A percentile compares a stretch with the other conserved stretches of the same genome.
Evolutionary conservation across 2,888 invertebrate genomes (phyloP).

Genomic region (Eurytoma adleriae): DNA sequence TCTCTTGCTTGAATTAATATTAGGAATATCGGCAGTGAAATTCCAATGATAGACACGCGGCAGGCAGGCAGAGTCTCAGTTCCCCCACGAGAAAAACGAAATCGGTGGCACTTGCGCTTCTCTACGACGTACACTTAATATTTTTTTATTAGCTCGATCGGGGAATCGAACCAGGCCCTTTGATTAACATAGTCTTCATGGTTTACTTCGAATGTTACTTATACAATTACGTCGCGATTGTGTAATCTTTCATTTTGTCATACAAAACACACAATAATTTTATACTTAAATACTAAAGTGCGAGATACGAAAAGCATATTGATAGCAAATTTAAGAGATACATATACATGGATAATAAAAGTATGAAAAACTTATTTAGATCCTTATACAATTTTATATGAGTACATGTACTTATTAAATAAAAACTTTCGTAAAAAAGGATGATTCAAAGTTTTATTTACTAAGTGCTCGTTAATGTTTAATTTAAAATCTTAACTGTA

Average conservation of each 20-base stretch:
- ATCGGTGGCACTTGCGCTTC: constrained; percentile 60
- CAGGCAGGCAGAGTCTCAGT: constrained; percentile 68
- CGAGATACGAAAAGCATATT: constrained; percentile 14
- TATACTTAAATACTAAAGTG: constrained; percentile 43
- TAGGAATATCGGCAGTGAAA: constrained; percentile 76
- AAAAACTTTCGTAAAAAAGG: background rate
- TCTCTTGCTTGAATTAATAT: constrained; percentile 57
- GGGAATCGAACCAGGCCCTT: constrained; percentile 52
- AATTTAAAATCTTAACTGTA: no score
- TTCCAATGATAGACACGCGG: constrained; percentile 74
- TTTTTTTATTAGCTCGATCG: constrained; percentile 37
- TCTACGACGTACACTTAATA: constrained; percentile 51
- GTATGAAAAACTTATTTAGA: background rate
- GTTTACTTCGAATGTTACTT: constrained; percentile 2
- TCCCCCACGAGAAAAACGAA: constrained; percentile 49
- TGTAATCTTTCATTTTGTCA: constrained; percentile 3
- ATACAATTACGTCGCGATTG: background rate
- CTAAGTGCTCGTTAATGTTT: no score
- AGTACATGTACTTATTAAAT: background rate
- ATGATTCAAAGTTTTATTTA: no score
- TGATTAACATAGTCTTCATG: constrained; percentile 32
- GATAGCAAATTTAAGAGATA: constrained; percentile 31
- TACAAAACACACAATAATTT: constrained; percentile 2
- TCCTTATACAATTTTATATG: background rate
- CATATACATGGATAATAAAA: background rate